phyloP scores from a whole-genome alignment of 2,888 invertebrate genomes.

The Schrankia costaestrigalis region DNA sequence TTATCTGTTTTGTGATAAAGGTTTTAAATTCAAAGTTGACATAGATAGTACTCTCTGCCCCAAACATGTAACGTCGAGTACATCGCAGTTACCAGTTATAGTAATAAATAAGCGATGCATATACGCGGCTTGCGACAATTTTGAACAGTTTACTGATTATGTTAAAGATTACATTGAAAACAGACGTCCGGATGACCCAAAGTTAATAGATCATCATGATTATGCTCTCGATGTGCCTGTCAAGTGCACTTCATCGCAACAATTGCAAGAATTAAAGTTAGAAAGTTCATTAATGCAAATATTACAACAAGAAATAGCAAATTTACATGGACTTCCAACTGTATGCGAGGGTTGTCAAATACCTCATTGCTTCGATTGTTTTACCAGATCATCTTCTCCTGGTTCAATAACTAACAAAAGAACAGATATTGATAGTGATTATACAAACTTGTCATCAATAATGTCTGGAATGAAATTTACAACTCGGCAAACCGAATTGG shows the following conservation, averaged over 20 bases:
- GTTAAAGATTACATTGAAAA: conserved; percentile 51
- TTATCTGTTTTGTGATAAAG: conserved; percentile 59
- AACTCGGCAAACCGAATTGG: conserved; percentile 38
- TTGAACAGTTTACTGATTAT: conserved; percentile 53
- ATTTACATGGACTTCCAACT: conserved; percentile 39
- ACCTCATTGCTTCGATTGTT: conserved; percentile 27
- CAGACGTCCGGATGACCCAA: conserved; percentile 42
- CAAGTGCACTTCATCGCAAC: conserved; percentile 43
- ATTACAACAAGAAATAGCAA: conserved; percentile 55
- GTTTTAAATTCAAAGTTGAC: conserved; percentile 48
- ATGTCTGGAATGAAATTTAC: conserved; percentile 39
- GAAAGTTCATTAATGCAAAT: conserved; percentile 66
- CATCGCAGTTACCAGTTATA: conserved; percentile 59
- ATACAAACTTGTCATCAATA: conserved; percentile 15
- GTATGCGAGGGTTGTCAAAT: conserved; percentile 49
- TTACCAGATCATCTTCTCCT: background rate
- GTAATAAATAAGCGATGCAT: conserved; percentile 62
- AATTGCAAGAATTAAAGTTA: conserved; percentile 47
- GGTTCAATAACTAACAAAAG: background rate
- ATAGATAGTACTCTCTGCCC: conserved; percentile 55
- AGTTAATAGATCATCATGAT: conserved; percentile 48
- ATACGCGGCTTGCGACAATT: conserved; percentile 66
- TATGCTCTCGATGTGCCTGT: conserved; percentile 53
- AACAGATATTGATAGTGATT: conserved; percentile 2
- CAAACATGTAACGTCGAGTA: conserved; percentile 53